phyloP scores from a whole-genome alignment of 2,797 vertebrate genomes.

The Mus caroli region DNA sequence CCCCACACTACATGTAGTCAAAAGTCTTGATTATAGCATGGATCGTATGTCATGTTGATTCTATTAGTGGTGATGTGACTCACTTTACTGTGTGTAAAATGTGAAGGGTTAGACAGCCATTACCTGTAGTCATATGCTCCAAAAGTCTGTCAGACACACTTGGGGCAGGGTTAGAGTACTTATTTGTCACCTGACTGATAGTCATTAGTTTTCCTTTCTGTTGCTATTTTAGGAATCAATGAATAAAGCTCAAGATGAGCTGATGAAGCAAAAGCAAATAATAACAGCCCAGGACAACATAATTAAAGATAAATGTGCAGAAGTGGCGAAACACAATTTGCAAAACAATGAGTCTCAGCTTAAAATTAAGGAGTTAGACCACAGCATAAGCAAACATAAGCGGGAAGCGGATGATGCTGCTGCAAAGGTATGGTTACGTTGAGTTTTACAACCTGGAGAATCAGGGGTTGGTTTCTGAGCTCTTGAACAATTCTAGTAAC shows the following conservation, averaged over 20 bases:
- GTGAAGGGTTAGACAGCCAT: neutral
- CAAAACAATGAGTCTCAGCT: conserved; percentile 94
- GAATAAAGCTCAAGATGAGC: conserved; percentile 92
- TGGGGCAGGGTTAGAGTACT: conserved; percentile 44
- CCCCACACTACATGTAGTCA: neutral
- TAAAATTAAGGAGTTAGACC: conserved; percentile 94
- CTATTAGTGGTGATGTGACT: neutral
- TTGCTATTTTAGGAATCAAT: conserved; percentile 91
- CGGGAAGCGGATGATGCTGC: conserved; percentile 93
- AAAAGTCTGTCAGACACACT: conserved; percentile 31
- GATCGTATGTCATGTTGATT: neutral
- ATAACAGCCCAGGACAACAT: conserved; percentile 92
- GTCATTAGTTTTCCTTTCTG: conserved; percentile 11
- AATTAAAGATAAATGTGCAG: conserved; percentile 92
- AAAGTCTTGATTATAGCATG: neutral
- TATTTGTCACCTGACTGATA: conserved; percentile 11
- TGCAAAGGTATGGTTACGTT: conserved; percentile 87
- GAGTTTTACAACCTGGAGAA: conserved; percentile 35
- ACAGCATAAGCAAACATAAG: conserved; percentile 93
- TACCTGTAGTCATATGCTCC: conserved; percentile 11
- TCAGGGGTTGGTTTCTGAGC: neutral
- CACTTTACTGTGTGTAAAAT: conserved; percentile 24
- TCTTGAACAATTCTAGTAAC: conserved; percentile 7
- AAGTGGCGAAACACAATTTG: conserved; percentile 90
- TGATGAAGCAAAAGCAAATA: conserved; percentile 93